A percentile compares a stretch with the other conserved stretches of the same genome.
Conservation (phyloP, 2,113 vertebrate genomes). For the Mugil cephalus region DNA sequence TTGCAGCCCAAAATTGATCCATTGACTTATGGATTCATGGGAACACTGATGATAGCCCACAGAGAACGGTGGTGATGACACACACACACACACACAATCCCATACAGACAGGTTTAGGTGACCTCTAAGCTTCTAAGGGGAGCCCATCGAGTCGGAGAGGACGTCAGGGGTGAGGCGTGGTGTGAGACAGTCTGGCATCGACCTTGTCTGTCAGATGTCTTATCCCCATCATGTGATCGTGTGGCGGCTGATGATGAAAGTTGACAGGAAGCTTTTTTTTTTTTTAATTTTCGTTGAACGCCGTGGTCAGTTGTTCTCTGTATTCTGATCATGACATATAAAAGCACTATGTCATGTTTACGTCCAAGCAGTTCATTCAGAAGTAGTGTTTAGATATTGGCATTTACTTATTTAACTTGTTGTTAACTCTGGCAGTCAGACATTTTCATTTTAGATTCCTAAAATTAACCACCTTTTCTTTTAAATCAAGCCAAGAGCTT, state of each 20-base stretch:
- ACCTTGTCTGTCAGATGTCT: slow-evolving; percentile 67
- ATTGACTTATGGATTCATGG: slow-evolving; percentile 78
- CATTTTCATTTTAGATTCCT: too few species aligned
- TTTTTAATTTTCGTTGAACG: background rate
- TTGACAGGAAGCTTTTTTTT: background rate
- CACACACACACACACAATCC: slow-evolving; percentile 32
- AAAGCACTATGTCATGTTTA: background rate
- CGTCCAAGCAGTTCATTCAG: background rate
- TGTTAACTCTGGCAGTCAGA: too few species aligned
- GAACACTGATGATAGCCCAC: slow-evolving; percentile 65
- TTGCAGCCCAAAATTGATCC: slow-evolving; percentile 64
- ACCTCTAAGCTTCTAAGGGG: slow-evolving; percentile 61
- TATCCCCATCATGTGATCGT: slow-evolving; percentile 16
- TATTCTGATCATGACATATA: background rate
- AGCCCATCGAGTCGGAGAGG: slow-evolving; percentile 41
- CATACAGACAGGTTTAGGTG: slow-evolving; percentile 44
- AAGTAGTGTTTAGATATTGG: too few species aligned
- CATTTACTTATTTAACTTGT: too few species aligned
- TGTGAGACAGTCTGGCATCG: slow-evolving; percentile 64
- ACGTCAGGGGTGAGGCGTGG: slow-evolving; percentile 28
- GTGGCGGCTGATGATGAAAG: background rate
- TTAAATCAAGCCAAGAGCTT: slow-evolving; percentile 19
- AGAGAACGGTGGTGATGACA: slow-evolving; percentile 66
- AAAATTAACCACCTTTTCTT: too few species aligned
- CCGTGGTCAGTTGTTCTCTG: too few species aligned